A percentile compares a stretch with the other conserved stretches of the same genome.
These are phyloP conservation scores for Dilophus febrilis DNA, from an alignment of 2,888 invertebrate species.

Conservation along the genomic window DNA sequence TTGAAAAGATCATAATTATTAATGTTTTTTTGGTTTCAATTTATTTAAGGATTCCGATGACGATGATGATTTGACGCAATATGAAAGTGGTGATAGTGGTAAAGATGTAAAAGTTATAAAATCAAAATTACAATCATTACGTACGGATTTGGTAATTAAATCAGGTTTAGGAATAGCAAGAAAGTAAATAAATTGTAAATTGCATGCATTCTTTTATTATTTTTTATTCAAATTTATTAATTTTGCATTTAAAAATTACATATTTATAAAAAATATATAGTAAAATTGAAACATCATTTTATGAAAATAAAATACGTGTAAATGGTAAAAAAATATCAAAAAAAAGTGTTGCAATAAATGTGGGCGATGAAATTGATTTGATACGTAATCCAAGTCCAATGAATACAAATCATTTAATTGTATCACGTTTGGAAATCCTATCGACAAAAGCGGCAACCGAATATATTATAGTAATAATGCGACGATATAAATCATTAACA, in stretches of 20 bases:
- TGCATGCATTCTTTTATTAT: slow-evolving; percentile 1
- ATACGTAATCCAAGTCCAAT: slow-evolving; percentile 46
- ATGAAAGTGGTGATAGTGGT: slow-evolving; percentile 28
- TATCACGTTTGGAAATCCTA: slow-evolving; percentile 51
- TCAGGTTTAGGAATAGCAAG: slow-evolving; percentile 50
- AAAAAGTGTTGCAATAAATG: slow-evolving; percentile 49
- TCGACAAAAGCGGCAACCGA: slow-evolving; percentile 37
- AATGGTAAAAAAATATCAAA: slow-evolving; percentile 62
- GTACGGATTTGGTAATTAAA: slow-evolving; percentile 54
- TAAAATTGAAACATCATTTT: slow-evolving; percentile 64
- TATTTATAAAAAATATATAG: slow-evolving; percentile 40
- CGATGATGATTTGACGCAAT: slow-evolving; percentile 18
- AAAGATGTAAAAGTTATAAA: slow-evolving; percentile 42
- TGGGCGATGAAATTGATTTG: slow-evolving; percentile 64
- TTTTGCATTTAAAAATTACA: slow-evolving; percentile 11
- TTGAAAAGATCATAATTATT: no score
- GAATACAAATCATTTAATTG: slow-evolving; percentile 49
- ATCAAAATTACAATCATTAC: slow-evolving; percentile 43
- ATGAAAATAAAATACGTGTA: slow-evolving; percentile 60
- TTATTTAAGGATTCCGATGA: slow-evolving; percentile 30
- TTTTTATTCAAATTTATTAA: slow-evolving; percentile 4
- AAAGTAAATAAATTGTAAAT: slow-evolving; percentile 37
- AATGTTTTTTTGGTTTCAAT: slow-evolving; percentile 34
- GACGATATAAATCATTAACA: slow-evolving; percentile 48
- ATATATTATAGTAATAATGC: slow-evolving; percentile 38